Evolutionary conservation across 2,888 invertebrate genomes (phyloP), one percentile per base, ranked within the genome.

Genomic region (Morinoia aosen): DNA sequence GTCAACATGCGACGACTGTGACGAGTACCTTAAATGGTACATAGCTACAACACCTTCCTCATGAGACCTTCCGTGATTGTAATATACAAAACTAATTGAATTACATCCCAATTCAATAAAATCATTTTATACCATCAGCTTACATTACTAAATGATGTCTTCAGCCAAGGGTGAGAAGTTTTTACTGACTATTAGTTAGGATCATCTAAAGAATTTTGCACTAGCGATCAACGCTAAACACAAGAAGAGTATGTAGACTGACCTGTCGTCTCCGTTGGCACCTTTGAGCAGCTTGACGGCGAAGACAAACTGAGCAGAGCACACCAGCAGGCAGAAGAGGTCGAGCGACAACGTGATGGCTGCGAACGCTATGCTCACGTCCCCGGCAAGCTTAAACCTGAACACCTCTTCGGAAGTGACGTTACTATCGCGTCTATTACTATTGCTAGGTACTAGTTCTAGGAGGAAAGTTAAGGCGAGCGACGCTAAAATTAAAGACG

Each of bases 241-340:
- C 2, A 48, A 48, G 48, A 61, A 61, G 61, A 58, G 12, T 25
- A 88, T 25, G 12, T 14, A 40, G 90, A 39, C 90, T 97, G 97
- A 98, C 98, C 98, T 98, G 97, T 98, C 98, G 97, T 98, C 98
- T 97, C 98, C 98, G 97, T 98, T 98, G 96, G 98, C 98, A 95
- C 98, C 98, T 97, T 98, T 98, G 97, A 99, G 98, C 97, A 99
- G 98, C 97, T 99, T 99, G 97, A 99, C 98, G 95, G 99, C 98
- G 97, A 99, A 99, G 97, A 99, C 98, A 97, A 99, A 99, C 98
- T 99, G 99, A 97, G 99, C 98, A 97, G 99, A 98, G 98, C 99
- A 99, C 97, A 99, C 99, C 97, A 99, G 98, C 96, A 99, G 98
- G 97, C 99, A 99, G 98, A 99, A 99, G 96, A 99, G 98, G 97